phyloP scores from a whole-genome alignment of 2,113 vertebrate genomes.

The Xiphophorus maculatus region DNA sequence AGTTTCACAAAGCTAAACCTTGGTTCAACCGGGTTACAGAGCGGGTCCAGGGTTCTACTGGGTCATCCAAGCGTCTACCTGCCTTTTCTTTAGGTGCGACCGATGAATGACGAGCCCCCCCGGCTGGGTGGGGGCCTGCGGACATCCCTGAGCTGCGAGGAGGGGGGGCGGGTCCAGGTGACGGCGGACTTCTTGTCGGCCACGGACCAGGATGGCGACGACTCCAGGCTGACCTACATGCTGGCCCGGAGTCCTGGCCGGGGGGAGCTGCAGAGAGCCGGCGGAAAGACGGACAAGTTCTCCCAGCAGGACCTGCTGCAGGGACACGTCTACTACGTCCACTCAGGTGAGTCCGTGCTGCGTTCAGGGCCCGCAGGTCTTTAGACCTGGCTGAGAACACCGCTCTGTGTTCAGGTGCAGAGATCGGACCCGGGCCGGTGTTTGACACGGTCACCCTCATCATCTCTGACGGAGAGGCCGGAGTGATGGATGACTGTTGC shows the following conservation, averaged over 20 bases:
- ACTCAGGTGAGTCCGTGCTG: conserved; percentile 62
- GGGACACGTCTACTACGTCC: conserved; percentile 73
- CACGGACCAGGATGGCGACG: conserved; percentile 75
- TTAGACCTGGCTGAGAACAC: not conserved
- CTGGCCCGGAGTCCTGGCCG: conserved; percentile 63
- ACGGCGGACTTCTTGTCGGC: conserved; percentile 74
- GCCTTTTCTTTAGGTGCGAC: conserved; percentile 59
- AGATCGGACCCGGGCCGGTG: conserved; percentile 69
- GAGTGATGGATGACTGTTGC: conserved; percentile 64
- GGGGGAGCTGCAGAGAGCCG: conserved; percentile 67
- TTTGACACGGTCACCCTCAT: conserved; percentile 73
- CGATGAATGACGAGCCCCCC: conserved; percentile 72
- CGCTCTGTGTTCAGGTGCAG: conserved; percentile 60
- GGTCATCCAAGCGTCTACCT: no score
- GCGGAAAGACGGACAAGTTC: conserved; percentile 72
- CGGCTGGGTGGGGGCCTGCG: conserved; percentile 67
- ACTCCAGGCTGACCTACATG: conserved; percentile 66
- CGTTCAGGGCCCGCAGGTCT: not conserved
- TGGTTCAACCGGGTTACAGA: no score
- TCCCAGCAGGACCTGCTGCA: conserved; percentile 78
- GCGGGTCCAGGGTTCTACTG: no score
- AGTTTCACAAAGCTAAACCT: no score
- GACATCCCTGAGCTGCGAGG: conserved; percentile 64
- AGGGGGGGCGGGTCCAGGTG: conserved; percentile 67
- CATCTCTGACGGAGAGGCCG: conserved; percentile 75